Evolutionary conservation across 1,140 invertebrate genomes (phyloP), one percentile per base, ranked within the genome.

Genomic region (Oscheius sp.): DNA sequence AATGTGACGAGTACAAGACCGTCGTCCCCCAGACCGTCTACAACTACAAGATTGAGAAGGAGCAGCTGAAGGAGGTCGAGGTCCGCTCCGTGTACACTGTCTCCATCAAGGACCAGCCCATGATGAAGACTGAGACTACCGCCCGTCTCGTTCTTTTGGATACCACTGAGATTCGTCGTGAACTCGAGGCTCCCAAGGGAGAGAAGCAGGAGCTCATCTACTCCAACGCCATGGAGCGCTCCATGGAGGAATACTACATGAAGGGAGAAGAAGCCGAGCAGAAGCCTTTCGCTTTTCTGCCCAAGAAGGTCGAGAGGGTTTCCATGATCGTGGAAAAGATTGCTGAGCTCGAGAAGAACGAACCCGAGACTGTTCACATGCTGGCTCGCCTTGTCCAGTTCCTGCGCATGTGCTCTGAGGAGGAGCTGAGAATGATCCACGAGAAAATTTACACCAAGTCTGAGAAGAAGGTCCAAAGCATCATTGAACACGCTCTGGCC

Each of bases 301-400:
- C 52, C n/a, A 49, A 71, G 20, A 69, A 78, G 52, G 55, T 74
- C 26, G 64, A 74, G 32, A 42, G 69, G 23, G 18, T 64, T 23
- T 10, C 68, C 26, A 61, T 49, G 20, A 68, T 77, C 34, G 45
- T 76, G 45, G 49, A 49, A 29, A 31, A 49, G 36, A 46, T 72
- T 10, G 34, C 49, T 23, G 64, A 78, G 72, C 61, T 35, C 10
- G 20, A 3, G n/a, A 32, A 65, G 23, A 68, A 46, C 55, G 42
- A n/a, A 15, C 77, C 52, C 32, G 46, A 49, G 59, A 74, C 35
- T 32, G 49, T 65, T 20, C 77, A 74, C 18, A 35, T 76, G 23
- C 63, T 79, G 28, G 42, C 77, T 35, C 68, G 77, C 46, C 63
- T 78, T 23, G 68, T 79, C 26, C 42, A 42, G 10, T 31, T 71